Evolutionary conservation across 2,113 vertebrate genomes (phyloP).

Genomic region (Butorides virescens): DNA sequence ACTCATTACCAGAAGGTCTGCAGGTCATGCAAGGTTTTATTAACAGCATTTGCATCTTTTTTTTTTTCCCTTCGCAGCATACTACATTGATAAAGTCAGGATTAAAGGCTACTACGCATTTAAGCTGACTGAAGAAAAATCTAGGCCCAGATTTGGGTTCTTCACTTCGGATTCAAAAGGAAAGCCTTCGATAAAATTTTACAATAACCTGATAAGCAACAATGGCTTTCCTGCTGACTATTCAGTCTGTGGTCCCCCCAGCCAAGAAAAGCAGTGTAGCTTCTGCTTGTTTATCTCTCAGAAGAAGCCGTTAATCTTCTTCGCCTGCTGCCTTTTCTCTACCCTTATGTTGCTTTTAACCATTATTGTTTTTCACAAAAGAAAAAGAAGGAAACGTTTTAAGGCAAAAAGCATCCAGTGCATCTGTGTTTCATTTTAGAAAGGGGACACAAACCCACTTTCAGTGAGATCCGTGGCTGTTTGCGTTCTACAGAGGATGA

Average conservation of each 20-base stretch:
- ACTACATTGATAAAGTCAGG: constrained; percentile 83
- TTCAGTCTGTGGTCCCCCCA: constrained; percentile 40
- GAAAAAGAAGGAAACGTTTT: constrained; percentile 75
- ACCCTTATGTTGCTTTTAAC: constrained; percentile 75
- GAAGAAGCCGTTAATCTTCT: constrained; percentile 86
- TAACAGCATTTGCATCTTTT: background rate
- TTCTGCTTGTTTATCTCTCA: constrained; percentile 76
- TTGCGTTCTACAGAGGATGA: background rate
- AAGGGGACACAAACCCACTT: background rate
- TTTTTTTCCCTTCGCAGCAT: constrained; percentile 71
- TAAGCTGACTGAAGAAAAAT: constrained; percentile 85
- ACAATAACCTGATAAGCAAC: constrained; percentile 80
- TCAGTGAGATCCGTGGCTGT: background rate
- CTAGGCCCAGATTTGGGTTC: constrained; percentile 84
- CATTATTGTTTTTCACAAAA: constrained; percentile 73
- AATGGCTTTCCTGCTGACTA: constrained; percentile 75
- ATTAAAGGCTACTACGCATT: constrained; percentile 91
- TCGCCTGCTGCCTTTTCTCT: constrained; percentile 81
- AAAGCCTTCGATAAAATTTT: constrained; percentile 83
- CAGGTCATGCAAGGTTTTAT: background rate
- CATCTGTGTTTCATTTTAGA: constrained; percentile 45
- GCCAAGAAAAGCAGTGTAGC: constrained; percentile 55
- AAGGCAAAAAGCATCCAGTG: constrained; percentile 59
- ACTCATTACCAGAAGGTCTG: background rate
- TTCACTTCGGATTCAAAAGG: constrained; percentile 85